Evolutionary conservation across 1,140 invertebrate species (phyloP), one percentile per base, ranked within the genome.

Genomic region (Conopomorpha cramerella): DNA sequence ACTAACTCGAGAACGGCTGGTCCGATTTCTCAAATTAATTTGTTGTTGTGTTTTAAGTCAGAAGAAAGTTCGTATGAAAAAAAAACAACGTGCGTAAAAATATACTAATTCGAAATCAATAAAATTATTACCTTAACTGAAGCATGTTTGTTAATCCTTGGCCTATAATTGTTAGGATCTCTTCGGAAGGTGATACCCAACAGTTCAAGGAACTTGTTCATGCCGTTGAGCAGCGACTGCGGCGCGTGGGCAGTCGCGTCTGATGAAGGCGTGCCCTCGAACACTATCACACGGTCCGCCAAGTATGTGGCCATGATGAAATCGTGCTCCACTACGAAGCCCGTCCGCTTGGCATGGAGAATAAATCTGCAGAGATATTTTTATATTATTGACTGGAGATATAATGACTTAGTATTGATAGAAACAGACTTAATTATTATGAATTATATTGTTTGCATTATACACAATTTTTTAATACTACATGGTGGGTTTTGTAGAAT

Each of bases 261-360:
- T 1, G 96, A 81, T 0, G 95, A 97, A 1, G 98, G 96, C 34
- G 67, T 73, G 25, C 98, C 98, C 65, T 99, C 96, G 74, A 99
- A 99, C 13, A 99, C 96, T 52, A 99, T 98, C 0, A 99, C 98
- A 34, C 97, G 83, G 78, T 99, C 98, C 10, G 98, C 96, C 26
- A 99, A 81, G 78, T 99, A 99, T 0, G 98, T 99, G 2, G 96
- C 96, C 98, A 99, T 99, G 36, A 99, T 99, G 61, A 99, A 99
- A 84, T 99, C 98, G 86, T 99, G 98, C 84, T 99, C 98, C 0
- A 99, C 98, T 16, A 99, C 90, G 76, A 99, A 99, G 16, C 96
- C 98, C 16, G 97, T 99, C 70, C 98, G 97, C 80, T 99, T 99
- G 0, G 97, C 94, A 62, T 99, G 97, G 25, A 99, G 81, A 73